Evolutionary conservation across 2,113 vertebrate species (phyloP).

Genomic region (Manacus vitellinus): DNA sequence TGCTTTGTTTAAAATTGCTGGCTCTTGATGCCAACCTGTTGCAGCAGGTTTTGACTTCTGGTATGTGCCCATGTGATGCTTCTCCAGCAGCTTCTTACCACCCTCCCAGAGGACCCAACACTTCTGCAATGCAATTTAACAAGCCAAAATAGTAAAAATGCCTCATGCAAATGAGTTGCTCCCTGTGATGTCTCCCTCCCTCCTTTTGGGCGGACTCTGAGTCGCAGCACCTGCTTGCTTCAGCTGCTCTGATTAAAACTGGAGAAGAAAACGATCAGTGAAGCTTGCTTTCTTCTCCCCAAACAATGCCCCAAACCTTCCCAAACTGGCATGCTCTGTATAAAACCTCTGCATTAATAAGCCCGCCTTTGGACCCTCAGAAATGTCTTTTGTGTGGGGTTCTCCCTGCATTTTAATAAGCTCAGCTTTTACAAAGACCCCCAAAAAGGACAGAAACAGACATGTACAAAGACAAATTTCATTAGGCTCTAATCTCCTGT

Average conservation of each 20-base stretch:
- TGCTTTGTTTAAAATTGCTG: neutral
- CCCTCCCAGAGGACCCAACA: neutral
- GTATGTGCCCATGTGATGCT: fast-evolving
- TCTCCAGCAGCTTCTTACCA: neutral
- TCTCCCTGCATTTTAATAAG: constrained; percentile 68
- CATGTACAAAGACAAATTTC: constrained; percentile 61
- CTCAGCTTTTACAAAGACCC: constrained; percentile 19
- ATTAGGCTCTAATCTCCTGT: constrained; percentile 58
- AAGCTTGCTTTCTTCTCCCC: constrained; percentile 49
- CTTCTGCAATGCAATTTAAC: fast-evolving
- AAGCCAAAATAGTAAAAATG: neutral
- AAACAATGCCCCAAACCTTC: constrained; percentile 47
- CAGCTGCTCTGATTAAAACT: constrained; percentile 44
- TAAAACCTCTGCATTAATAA: constrained; percentile 30
- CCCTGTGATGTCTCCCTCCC: neutral
- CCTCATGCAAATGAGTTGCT: neutral
- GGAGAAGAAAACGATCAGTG: constrained; percentile 38
- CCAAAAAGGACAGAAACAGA: neutral
- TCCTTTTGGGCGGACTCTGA: neutral
- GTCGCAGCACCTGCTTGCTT: constrained; percentile 47
- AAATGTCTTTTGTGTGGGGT: constrained; percentile 44
- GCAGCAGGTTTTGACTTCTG: neutral
- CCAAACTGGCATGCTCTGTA: constrained; percentile 2
- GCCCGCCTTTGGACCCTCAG: neutral
- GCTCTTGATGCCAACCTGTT: neutral